phyloP scores from a whole-genome alignment of 92 coral and sea anemone species.

The Bergia puertoricense region DNA sequence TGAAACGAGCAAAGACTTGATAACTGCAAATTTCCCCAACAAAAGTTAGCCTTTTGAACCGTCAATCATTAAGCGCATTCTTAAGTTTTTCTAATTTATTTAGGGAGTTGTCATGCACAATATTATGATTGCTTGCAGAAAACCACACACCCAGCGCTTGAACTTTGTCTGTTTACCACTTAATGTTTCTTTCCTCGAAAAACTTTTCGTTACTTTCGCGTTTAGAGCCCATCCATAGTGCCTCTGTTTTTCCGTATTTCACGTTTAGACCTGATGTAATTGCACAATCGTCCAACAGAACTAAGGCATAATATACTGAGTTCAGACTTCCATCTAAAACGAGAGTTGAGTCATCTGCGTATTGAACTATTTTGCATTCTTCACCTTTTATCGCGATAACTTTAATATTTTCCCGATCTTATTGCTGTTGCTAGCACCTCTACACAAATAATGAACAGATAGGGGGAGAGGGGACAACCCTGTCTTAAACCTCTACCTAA shows the following conservation, averaged over 20 bases:
- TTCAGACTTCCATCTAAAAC: constrained; percentile 25
- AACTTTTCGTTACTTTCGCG: constrained; percentile 25
- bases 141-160: constrained; percentile 22
- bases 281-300: constrained; percentile 9
- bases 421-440: constrained; percentile 19
- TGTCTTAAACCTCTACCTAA: constrained; percentile 33
- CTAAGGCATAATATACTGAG: constrained; percentile 25
- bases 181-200: constrained; percentile 20
- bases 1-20: neutral
- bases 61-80: neutral
- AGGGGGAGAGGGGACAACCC: too few species aligned
- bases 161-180: constrained; percentile 35
- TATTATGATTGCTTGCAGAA: neutral
- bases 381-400: neutral
- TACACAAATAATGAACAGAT: too few species aligned
- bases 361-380: constrained; percentile 48
- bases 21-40: neutral
- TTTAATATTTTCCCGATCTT: constrained; percentile 9
- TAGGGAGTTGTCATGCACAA: neutral
- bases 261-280: constrained; percentile 27
- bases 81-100: neutral
- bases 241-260: constrained; percentile 38
- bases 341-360: constrained; percentile 42
- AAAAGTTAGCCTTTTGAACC: neutral
- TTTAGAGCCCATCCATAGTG: constrained; percentile 36